A percentile compares a stretch with the other conserved stretches of the same genome.
Evolutionary conservation across 2,888 invertebrate species (phyloP).

Genomic region (Lepeophtheirus nordmannii): DNA sequence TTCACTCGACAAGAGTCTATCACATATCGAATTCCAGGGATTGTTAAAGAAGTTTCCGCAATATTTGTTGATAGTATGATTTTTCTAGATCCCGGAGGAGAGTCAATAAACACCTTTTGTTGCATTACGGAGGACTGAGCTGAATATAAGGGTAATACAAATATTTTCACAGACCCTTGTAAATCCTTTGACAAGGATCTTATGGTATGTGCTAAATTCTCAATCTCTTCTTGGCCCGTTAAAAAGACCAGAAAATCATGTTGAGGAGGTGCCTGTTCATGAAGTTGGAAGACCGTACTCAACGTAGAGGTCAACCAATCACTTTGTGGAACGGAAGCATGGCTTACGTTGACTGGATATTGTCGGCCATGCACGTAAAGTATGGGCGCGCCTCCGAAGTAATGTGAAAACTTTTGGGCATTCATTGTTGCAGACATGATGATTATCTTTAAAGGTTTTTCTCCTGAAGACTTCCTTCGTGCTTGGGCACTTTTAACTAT

Average conservation of each 20-base stretch:
- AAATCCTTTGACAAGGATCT: slow-evolving; percentile 33
- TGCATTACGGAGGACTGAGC: slow-evolving; percentile 39
- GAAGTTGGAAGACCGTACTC: slow-evolving; percentile 75
- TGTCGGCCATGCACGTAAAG: slow-evolving; percentile 80
- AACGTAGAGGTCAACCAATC: slow-evolving; percentile 71
- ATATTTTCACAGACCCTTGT: slow-evolving; percentile 48
- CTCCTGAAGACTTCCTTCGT: slow-evolving; percentile 39
- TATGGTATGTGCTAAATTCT: slow-evolving; percentile 53
- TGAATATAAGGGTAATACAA: slow-evolving; percentile 49
- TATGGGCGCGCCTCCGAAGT: slow-evolving; percentile 70
- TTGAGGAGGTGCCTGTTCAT: slow-evolving; percentile 61
- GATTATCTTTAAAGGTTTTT: slow-evolving; percentile 45
- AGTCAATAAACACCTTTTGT: slow-evolving; percentile 38
- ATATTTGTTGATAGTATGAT: slow-evolving; percentile 45
- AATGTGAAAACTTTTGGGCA: slow-evolving; percentile 74
- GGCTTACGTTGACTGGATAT: slow-evolving; percentile 45
- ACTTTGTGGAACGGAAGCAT: slow-evolving; percentile 37
- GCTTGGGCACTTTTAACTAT: slow-evolving; percentile 74
- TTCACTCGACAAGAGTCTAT: slow-evolving; percentile 86
- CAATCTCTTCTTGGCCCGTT: slow-evolving; percentile 94
- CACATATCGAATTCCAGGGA: slow-evolving; percentile 64
- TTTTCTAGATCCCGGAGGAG: slow-evolving; percentile 38
- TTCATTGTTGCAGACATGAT: slow-evolving; percentile 95
- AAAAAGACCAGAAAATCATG: slow-evolving; percentile 82
- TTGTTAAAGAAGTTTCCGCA: slow-evolving; percentile 47